Evolutionary conservation across 2,113 vertebrate species (phyloP).

Genomic region (Melanerpes formicivorus): DNA sequence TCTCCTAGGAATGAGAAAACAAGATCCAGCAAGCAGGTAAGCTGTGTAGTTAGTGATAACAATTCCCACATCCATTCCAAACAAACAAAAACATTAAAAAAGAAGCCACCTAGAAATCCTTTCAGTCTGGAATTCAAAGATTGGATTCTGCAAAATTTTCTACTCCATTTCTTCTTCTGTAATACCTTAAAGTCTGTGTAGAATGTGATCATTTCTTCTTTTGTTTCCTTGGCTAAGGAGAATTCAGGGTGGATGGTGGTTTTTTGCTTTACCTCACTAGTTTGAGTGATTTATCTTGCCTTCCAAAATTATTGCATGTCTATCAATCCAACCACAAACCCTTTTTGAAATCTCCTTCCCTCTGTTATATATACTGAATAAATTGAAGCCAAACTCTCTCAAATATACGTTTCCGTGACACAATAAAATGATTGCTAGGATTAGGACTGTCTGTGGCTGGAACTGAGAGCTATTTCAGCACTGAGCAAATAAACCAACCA

Average conservation of each 20-base stretch:
- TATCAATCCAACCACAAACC: conserved; percentile 1
- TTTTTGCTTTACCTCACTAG: not conserved
- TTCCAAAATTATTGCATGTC: conserved; percentile 21
- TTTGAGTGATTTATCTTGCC: conserved; percentile 13
- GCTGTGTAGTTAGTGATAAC: not conserved
- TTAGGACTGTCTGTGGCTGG: not conserved
- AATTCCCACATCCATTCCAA: not conserved
- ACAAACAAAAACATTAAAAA: not conserved
- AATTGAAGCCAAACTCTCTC: not conserved
- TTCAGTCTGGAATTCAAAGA: not conserved
- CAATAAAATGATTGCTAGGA: conserved; percentile 4
- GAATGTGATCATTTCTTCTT: not conserved
- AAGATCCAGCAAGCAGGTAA: conserved; percentile 21
- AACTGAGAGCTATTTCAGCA: conserved; percentile 1
- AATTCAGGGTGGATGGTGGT: not conserved
- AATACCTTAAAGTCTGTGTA: not conserved
- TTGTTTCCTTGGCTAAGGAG: not conserved
- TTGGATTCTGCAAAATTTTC: not conserved
- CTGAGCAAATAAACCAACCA: not conserved
- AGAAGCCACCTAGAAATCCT: not conserved
- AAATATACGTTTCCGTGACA: not conserved
- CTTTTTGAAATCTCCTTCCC: not conserved
- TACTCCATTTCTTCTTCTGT: not conserved
- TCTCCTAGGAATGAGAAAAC: conserved; percentile 30
- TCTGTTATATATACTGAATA: not conserved